These are phyloP conservation scores for Mobula hypostoma DNA, from an alignment of 2,113 vertebrate genomes.

Conservation along the genomic window DNA sequence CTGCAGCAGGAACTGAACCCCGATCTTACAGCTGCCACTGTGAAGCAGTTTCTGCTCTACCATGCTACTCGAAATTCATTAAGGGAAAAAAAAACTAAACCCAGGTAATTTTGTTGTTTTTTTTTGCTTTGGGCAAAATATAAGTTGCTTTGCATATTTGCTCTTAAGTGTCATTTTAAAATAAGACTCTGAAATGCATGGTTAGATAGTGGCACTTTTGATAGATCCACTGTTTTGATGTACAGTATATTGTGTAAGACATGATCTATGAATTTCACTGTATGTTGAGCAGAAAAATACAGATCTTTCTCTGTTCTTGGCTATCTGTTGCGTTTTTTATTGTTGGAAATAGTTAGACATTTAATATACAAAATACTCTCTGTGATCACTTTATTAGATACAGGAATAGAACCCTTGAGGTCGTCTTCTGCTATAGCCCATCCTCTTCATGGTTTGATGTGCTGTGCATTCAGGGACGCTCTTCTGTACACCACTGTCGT, in stretches of 20 bases:
- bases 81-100: neutral
- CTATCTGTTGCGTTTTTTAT: constrained; percentile 1
- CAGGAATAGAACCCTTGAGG: too few relatives aligned
- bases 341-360: neutral
- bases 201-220: neutral
- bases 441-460: too few relatives aligned
- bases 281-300: constrained; percentile 35
- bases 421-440: too few relatives aligned
- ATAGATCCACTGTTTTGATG: constrained; percentile 8
- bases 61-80: too few relatives aligned
- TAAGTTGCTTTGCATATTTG: constrained; percentile 6
- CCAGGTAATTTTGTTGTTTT: neutral
- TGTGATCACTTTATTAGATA: too few relatives aligned
- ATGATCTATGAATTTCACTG: constrained; percentile 30
- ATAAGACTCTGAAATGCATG: neutral
- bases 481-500: too few relatives aligned
- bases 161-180: neutral
- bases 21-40: too few relatives aligned
- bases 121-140: neutral
- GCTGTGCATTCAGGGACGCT: too few relatives aligned
- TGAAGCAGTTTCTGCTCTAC: too few relatives aligned
- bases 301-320: constrained; percentile 1
- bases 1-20: too few relatives aligned
- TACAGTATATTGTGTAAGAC: constrained; percentile 30
- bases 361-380: neutral